Evolutionary conservation across 2,888 invertebrate species (phyloP), one percentile per base, ranked within the genome.

Genomic region (Agrotis clavis): DNA sequence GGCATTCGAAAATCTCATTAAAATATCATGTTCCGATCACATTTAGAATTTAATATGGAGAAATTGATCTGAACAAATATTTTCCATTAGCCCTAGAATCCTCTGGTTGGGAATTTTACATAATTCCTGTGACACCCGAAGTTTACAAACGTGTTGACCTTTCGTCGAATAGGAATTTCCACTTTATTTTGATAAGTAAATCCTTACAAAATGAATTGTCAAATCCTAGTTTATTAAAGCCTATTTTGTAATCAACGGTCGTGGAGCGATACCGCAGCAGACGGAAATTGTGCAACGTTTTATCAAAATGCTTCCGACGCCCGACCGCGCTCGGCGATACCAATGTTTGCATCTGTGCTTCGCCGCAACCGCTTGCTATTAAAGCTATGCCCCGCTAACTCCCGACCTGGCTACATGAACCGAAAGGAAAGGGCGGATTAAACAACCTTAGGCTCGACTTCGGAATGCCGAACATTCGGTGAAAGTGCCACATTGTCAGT

Each of bases 231-330:
- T 87, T 86, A 88, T 88, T 89, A 90, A 86, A 79, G 73, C 77
- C 78, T 81, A 82, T 81, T 84, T 86, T 85, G 86, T 87, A 88
- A 91, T 90, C 87, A 88, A 86, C 83, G 79, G 78, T 77, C 54
- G 71, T 78, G 79, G 77, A 77, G 83, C 66, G 79, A 83, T 79
- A 79, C 82, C 85, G 79, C 87, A 88, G 86, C 87, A 88, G 77
- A 84, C 89, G 93, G 93, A 94, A 93, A 93, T 93, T 92, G 91
- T 91, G 91, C 88, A 90, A 86, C 90, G 92, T 92, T 94, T 91
- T 93, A 94, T 94, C 93, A 92, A 92, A 94, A 92, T 89, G 88
- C 84, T 91, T 90, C 91, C 89, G 87, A 84, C 83, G 86, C 85
- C 75, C 81, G 83, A 86, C 88, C 86, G 82, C 87, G 81, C 81